phyloP scores from a whole-genome alignment of 2,113 vertebrate species.

The Vireo altiloquus region DNA sequence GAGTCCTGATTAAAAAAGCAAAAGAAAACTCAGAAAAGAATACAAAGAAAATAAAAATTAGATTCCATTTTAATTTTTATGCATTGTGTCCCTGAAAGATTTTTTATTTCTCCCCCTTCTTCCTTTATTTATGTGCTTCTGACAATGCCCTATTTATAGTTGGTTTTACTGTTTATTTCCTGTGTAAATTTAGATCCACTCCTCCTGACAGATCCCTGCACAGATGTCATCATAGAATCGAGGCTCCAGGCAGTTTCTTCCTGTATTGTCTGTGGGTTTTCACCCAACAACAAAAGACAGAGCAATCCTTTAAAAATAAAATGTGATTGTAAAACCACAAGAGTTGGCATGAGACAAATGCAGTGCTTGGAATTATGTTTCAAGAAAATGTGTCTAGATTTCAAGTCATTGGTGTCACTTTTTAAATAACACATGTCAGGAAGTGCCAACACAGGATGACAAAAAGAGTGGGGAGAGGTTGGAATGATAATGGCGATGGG shows the following conservation, averaged over 20 bases:
- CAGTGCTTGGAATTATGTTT: slow-evolving; percentile 49
- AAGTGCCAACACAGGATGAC: slow-evolving; percentile 66
- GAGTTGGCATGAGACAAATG: slow-evolving; percentile 50
- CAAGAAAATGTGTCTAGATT: slow-evolving; percentile 66
- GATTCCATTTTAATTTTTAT: neutral
- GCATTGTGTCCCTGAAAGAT: neutral
- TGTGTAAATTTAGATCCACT: slow-evolving; percentile 53
- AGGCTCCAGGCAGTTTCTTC: slow-evolving; percentile 47
- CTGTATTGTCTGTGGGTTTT: slow-evolving; percentile 60
- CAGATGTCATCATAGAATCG: slow-evolving; percentile 57
- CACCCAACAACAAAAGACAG: slow-evolving; percentile 60
- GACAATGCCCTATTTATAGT: slow-evolving; percentile 55
- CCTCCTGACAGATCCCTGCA: slow-evolving; percentile 26
- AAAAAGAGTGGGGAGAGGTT: slow-evolving; percentile 64
- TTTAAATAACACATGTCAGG: slow-evolving; percentile 67
- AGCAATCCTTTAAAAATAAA: slow-evolving; percentile 60
- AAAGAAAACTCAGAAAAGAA: neutral
- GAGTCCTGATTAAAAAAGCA: slow-evolving; percentile 30
- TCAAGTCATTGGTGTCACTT: slow-evolving; percentile 65
- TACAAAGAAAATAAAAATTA: neutral
- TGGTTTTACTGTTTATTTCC: slow-evolving; percentile 51
- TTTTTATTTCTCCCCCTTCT: rapidly evolving
- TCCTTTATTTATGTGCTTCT: neutral
- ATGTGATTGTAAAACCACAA: slow-evolving; percentile 45
- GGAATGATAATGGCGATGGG: slow-evolving; percentile 67